A percentile compares a stretch with the other conserved stretches of the same genome.
phyloP scores from a whole-genome alignment of 2,113 vertebrate genomes.

The Odontesthes bonariensis region DNA sequence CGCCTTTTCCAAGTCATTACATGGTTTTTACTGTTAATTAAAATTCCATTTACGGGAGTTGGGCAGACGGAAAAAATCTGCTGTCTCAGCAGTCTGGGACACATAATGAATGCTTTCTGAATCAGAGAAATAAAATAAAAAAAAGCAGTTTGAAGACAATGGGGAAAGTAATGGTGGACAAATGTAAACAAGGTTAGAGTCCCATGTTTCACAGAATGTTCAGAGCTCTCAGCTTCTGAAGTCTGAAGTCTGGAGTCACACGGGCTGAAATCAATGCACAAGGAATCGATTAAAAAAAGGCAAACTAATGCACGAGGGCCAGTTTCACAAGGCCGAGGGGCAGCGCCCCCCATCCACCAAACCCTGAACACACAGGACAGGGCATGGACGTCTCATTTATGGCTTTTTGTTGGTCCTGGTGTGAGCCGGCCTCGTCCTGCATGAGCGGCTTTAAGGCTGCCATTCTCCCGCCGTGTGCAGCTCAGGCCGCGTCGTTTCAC shows the following conservation, averaged over 20 bases:
- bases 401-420: neutral
- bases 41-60: constrained; percentile 27
- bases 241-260: neutral
- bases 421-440: neutral
- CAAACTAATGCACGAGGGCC: constrained; percentile 1
- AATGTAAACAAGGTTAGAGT: constrained; percentile 22
- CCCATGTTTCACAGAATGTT: constrained; percentile 17
- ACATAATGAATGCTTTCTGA: constrained; percentile 62
- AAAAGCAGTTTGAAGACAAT: constrained; percentile 40
- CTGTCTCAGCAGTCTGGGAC: constrained; percentile 56
- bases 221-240: constrained; percentile 8
- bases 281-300: constrained; percentile 32
- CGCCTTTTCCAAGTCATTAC: constrained; percentile 57
- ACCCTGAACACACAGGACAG: neutral
- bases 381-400: constrained; percentile 20
- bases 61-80: constrained; percentile 19
- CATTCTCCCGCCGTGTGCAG: neutral
- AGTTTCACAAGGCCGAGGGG: constrained; percentile 1
- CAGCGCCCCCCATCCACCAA: too few species aligned
- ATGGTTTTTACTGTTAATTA: constrained; percentile 76
- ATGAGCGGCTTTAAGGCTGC: constrained; percentile 1
- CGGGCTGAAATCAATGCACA: constrained; percentile 17
- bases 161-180: constrained; percentile 38
- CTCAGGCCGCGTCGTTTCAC: neutral
- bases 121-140: constrained; percentile 31